Percentiles rank a stretch among this genome's conserved stretches.
Conservation (phyloP, 2,888 invertebrate species). For the Epiblema foenella region DNA sequence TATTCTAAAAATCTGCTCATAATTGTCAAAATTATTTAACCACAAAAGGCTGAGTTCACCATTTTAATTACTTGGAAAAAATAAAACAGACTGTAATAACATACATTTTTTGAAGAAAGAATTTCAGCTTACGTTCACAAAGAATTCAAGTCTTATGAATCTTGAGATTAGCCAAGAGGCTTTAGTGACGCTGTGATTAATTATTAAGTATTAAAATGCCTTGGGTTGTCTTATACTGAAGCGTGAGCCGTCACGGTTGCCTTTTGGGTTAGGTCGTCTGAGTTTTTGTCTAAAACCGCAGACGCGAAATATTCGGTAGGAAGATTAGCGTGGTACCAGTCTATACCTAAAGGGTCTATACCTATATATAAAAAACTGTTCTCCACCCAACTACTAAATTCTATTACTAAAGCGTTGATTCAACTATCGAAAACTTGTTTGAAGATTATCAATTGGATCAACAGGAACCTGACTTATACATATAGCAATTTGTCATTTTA, state of each 20-base stretch:
- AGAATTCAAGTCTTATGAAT: constrained; percentile 36
- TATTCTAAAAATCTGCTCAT: constrained; percentile 1
- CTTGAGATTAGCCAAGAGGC: constrained; percentile 38
- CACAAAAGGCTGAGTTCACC: background rate
- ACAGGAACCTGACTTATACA: no score
- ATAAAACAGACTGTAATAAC: constrained; percentile 7
- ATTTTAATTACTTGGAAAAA: constrained; percentile 13
- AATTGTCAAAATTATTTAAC: constrained; percentile 4
- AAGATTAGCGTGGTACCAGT: background rate
- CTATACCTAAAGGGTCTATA: background rate
- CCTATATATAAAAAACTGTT: background rate
- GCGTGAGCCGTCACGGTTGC: constrained; percentile 1
- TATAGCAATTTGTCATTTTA: no score
- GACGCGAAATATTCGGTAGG: background rate
- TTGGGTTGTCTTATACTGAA: background rate
- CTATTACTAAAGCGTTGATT: no score
- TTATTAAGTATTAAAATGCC: constrained; percentile 30
- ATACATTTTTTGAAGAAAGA: constrained; percentile 23
- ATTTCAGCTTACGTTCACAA: constrained; percentile 31
- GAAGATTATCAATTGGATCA: no score
- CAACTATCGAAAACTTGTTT: no score
- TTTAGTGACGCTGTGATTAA: constrained; percentile 32
- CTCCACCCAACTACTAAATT: background rate
- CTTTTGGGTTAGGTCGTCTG: background rate
- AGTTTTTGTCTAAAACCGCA: constrained; percentile 1